Evolutionary conservation across 2,113 vertebrate species (phyloP), one percentile per base, ranked within the genome.

Genomic region (Indicator indicator): DNA sequence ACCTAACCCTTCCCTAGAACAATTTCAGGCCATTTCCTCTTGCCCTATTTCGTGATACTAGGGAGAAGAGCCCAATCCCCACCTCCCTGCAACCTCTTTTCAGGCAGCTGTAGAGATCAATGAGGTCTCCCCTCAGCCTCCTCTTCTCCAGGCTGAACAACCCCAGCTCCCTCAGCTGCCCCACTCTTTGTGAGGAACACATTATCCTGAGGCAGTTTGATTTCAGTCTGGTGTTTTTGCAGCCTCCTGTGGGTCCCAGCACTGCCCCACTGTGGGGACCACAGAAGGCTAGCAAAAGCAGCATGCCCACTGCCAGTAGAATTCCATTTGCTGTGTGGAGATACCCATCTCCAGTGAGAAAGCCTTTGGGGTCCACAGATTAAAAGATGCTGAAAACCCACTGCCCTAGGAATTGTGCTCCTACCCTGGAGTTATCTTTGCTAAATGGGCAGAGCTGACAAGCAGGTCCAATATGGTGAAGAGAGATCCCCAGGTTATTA

Each of bases 401-500:
- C 83, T 9, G 88, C 94, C 70, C 59, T 91, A 95, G 92, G 92
- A 95, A 95, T 91, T 95, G 88, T 88, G 86, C 73, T 90, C 9
- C 0, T 97, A 90, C 91, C 93, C 95, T 90, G 92, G 94, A 95
- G 93, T 83, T 92, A 90, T 95, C 76, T 93, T 70, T 83, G 83
- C 86, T 95, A 95, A 96, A 94, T 95, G 95, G 90, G 77, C 59
- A 93, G 90, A 94, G 94, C 86, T 94, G 88, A 94, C 90, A 95
- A 93, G 88, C 83, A 84, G 91, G 92, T 94, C 95, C 95, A 95
- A 78, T 93, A 94, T 93, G 87, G 91, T 94, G 93, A 88, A 79
- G 88, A 95, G 94, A 79, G 70, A 95, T 96, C 90, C 86, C 95
- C 70, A 96, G 86, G 88, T 95, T 95, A 95, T 96, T 96, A 88